A percentile compares a stretch with the other conserved stretches of the same genome.
These are phyloP conservation scores for Cacatua alba DNA, from an alignment of 2,113 vertebrate species.

Conservation along the genomic window DNA sequence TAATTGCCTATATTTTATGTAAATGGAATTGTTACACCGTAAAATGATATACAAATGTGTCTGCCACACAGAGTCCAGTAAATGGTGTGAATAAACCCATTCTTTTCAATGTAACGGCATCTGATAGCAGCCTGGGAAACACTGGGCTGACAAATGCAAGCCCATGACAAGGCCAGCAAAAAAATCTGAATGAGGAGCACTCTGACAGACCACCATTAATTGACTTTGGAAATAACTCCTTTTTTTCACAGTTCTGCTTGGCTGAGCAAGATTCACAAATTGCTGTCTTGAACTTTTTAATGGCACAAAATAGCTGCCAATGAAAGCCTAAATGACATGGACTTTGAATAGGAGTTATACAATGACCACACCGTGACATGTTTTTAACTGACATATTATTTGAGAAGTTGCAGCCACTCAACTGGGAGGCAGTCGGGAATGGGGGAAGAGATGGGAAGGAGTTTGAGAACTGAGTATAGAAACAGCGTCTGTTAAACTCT, in stretches of 20 bases:
- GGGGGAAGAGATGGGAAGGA: not conserved
- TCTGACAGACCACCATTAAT: slow-evolving; percentile 72
- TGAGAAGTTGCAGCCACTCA: slow-evolving; percentile 30
- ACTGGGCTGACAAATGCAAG: slow-evolving; percentile 72
- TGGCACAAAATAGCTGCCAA: slow-evolving; percentile 80
- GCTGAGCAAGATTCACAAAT: slow-evolving; percentile 81
- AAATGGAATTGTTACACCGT: slow-evolving; percentile 67
- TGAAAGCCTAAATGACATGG: slow-evolving; percentile 80
- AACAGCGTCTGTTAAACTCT: not conserved
- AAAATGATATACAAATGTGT: slow-evolving; percentile 75
- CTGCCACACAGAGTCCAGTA: slow-evolving; percentile 33
- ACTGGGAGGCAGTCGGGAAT: not conserved
- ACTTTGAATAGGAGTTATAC: slow-evolving; percentile 68
- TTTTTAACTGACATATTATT: slow-evolving; percentile 62
- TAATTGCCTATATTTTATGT: slow-evolving; percentile 61
- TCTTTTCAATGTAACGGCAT: slow-evolving; percentile 49
- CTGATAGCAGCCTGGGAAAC: slow-evolving; percentile 58
- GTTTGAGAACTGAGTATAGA: not conserved
- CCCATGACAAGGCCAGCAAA: not conserved
- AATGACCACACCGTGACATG: slow-evolving; percentile 66
- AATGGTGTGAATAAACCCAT: slow-evolving; percentile 52
- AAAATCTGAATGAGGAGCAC: not conserved
- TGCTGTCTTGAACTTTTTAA: slow-evolving; percentile 80
- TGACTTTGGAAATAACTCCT: slow-evolving; percentile 80
- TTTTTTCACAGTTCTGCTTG: slow-evolving; percentile 73